Evolutionary conservation across 2,888 invertebrate genomes (phyloP).

Genomic region (Papilio gigon): DNA sequence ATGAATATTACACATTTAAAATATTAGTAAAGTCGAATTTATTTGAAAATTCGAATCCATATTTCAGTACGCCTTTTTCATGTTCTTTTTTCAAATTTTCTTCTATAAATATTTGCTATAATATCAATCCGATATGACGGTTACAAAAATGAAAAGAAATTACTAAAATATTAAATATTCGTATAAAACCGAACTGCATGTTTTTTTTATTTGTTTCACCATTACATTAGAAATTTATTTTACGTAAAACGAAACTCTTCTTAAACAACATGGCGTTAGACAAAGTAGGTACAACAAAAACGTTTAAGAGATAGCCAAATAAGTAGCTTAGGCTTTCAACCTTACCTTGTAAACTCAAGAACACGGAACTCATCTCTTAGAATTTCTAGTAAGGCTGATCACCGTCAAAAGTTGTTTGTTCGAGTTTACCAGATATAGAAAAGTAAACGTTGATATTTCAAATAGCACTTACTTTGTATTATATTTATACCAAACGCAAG

Average conservation of each 20-base stretch:
- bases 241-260: not conserved
- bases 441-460: too few species aligned
- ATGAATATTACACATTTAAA: slow-evolving; percentile 69
- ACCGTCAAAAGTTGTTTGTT: too few species aligned
- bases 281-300: not conserved
- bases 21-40: slow-evolving; percentile 45
- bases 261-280: not conserved
- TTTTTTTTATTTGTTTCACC: not conserved
- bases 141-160: not conserved
- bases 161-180: slow-evolving; percentile 1
- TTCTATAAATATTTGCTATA: slow-evolving; percentile 2
- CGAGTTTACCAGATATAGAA: too few species aligned
- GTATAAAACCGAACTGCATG: not conserved
- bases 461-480: too few species aligned
- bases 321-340: not conserved
- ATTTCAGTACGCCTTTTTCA: slow-evolving; percentile 35
- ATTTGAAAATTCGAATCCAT: slow-evolving; percentile 16
- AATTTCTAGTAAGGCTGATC: not conserved
- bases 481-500: too few species aligned
- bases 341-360: not conserved
- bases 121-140: not conserved
- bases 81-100: slow-evolving; percentile 2
- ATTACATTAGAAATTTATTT: not conserved
- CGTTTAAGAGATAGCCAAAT: not conserved
- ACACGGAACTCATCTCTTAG: not conserved